Evolutionary conservation across 2,797 vertebrate genomes (phyloP).

Genomic region (Antennarius maculatus): DNA sequence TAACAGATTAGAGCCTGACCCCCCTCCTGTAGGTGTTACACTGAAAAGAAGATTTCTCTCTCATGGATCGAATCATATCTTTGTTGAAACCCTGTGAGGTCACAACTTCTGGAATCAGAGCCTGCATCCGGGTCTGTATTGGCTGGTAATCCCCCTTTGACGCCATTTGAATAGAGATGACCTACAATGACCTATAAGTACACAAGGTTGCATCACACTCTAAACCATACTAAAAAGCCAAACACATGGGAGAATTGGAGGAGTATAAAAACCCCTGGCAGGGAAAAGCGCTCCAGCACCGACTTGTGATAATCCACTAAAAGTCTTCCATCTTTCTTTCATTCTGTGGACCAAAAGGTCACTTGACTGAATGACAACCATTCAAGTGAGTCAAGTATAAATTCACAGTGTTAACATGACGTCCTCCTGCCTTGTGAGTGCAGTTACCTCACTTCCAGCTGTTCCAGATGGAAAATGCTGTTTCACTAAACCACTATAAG

Average conservation of each 20-base stretch:
- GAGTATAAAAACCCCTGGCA: constrained; percentile 9
- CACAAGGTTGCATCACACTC: not conserved
- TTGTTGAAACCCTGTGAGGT: not conserved
- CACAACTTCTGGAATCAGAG: not conserved
- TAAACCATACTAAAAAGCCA: not conserved
- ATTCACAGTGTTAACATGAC: constrained; percentile 6
- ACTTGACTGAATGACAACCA: constrained; percentile 7
- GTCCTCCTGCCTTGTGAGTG: not conserved
- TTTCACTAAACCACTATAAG: not conserved
- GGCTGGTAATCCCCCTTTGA: not conserved
- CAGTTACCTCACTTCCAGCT: not conserved
- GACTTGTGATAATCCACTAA: constrained; percentile 8
- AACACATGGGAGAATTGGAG: not conserved
- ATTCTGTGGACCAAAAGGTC: not conserved
- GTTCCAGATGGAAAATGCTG: not conserved
- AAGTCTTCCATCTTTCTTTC: not conserved
- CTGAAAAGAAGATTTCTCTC: constrained; percentile 16
- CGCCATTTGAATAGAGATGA: not conserved
- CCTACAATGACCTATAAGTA: not conserved
- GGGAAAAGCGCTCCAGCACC: not conserved
- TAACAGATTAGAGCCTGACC: constrained; percentile 9
- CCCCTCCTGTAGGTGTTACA: not conserved
- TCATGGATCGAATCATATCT: constrained; percentile 4
- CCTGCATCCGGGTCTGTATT: not conserved
- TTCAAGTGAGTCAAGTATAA: not conserved